Evolutionary conservation across 2,797 vertebrate species (phyloP), one percentile per base, ranked within the genome.

Genomic region (Margarornis squamiger): DNA sequence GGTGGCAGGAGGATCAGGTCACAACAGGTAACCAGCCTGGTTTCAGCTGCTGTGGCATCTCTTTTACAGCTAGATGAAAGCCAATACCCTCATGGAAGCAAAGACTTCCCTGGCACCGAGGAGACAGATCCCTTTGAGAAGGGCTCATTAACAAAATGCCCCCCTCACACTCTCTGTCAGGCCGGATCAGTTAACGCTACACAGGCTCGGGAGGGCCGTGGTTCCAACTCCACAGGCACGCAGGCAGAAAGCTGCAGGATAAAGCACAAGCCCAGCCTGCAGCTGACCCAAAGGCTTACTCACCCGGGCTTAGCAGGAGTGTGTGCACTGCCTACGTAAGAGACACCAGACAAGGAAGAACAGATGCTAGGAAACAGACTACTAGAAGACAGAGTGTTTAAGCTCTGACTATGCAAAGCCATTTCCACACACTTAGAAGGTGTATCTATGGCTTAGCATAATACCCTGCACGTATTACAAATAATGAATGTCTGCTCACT

Each of bases 131-230:
- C 95, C 91, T 95, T 93, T 92, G 94, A 95, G 91, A 89, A 96
- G 93, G 91, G 95, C 95, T 97, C 95, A 77, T 85, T 96, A 97
- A 96, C 91, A 96, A 96, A 97, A 86, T 78, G 75, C 93, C 90
- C 85, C 74, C 68, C 95, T 70, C 73, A 12, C 71, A 73, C 57
- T 89, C 89, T 67, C 95, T 96, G 97, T 96, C 97, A 95, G 86
- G 82, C 85, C 74, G 39, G 86, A 92, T 91, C 93, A 88, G 85
- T 92, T 92, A 91, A 90, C 57, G 5, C 89, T 30, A 10, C 52
- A 14, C 91, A 85, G 78, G 76, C 68, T 86, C 7, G 0, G 30
- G 81, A 87, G 73, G 71, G 91, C 83, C 2, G 27, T 6, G 77
- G 46, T 30, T 88, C 85, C 78, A 67, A 45, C n/a, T 30, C 66